These are phyloP conservation scores for Oopsacas minuta DNA, from an alignment of 37 sponge, comb jelly and placozoan species.

Conservation along the genomic window DNA sequence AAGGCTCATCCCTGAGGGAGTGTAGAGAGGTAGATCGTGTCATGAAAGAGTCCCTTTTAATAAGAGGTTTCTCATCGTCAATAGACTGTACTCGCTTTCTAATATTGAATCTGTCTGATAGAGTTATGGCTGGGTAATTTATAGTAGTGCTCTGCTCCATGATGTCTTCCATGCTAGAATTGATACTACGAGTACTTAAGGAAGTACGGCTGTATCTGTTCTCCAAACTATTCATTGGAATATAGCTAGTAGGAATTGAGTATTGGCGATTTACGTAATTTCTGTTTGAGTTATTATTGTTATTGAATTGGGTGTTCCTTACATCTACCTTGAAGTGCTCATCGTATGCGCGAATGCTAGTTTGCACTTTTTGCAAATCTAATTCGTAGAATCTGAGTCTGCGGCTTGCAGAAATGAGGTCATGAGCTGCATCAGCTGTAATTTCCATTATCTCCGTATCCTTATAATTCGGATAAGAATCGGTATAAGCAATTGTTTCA, in stretches of 20 bases:
- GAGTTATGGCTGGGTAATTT: background rate
- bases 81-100: background rate
- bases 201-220: background rate
- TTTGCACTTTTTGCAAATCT: background rate
- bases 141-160: background rate
- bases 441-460: background rate
- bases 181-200: background rate
- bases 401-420: background rate
- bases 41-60: background rate
- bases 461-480: background rate
- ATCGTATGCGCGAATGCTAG: background rate
- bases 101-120: background rate
- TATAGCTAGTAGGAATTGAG: background rate
- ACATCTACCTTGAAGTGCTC: background rate
- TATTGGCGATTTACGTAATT: background rate
- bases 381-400: background rate
- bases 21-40: background rate
- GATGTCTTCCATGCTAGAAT: background rate
- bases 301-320: background rate
- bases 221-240: background rate
- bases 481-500: background rate
- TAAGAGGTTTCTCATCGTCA: background rate
- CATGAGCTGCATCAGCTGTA: background rate
- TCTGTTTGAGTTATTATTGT: background rate
- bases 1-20: background rate